phyloP scores from a whole-genome alignment of 2,797 vertebrate species.

The Darevskia mixta region DNA sequence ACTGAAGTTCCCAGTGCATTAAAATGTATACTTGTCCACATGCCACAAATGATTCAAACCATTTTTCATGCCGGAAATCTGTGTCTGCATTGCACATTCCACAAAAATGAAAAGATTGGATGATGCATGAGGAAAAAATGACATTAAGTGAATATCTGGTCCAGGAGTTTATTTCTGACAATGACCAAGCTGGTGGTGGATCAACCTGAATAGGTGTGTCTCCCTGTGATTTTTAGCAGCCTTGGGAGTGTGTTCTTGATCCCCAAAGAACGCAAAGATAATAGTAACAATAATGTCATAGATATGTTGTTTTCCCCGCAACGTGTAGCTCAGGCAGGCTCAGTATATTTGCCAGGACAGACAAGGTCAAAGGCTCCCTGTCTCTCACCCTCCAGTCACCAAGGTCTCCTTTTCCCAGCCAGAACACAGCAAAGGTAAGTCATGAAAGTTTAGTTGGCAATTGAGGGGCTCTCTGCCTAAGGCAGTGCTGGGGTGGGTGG shows the following conservation, averaged over 20 bases:
- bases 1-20: neutral
- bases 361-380: constrained; percentile 45
- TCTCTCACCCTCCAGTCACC: constrained; percentile 21
- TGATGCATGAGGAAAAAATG: neutral
- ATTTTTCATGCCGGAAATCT: neutral
- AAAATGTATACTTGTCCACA: neutral
- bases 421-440: constrained; percentile 61
- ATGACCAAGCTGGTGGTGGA: constrained; percentile 15
- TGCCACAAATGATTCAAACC: neutral
- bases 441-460: neutral
- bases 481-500: neutral
- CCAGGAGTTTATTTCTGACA: neutral
- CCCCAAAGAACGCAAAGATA: constrained; percentile 64
- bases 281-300: neutral
- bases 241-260: constrained; percentile 46
- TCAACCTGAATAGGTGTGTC: constrained; percentile 70
- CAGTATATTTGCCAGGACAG: neutral
- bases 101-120: neutral
- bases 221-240: constrained; percentile 64
- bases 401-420: constrained; percentile 34
- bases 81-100: neutral
- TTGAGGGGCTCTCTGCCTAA: neutral
- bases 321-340: neutral
- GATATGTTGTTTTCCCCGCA: neutral
- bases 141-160: neutral